Evolutionary conservation across 2,113 vertebrate species (phyloP).

Genomic region (Budorcas taxicolor): DNA sequence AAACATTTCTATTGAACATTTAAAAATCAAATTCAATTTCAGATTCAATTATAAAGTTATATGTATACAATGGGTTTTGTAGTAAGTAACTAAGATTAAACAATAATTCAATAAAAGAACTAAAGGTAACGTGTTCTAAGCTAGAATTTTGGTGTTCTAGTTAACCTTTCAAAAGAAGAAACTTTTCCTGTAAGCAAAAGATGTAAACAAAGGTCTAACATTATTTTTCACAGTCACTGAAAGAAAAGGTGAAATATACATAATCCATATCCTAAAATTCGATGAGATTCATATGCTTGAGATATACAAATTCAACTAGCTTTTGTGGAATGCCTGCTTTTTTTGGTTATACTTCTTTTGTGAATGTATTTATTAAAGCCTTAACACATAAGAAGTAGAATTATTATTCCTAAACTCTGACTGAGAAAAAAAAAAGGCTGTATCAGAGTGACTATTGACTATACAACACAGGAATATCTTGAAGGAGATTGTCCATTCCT

Average conservation of each 20-base stretch:
- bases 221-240: constrained; percentile 31
- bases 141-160: not conserved
- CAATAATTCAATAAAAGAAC: not conserved
- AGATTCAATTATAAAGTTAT: not conserved
- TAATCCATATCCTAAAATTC: not conserved
- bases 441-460: not conserved
- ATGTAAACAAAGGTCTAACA: not conserved
- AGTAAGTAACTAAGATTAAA: not conserved
- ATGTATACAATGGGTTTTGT: not conserved
- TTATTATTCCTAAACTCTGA: not conserved
- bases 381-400: not conserved
- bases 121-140: not conserved
- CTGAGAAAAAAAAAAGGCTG: not conserved
- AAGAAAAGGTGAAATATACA: constrained; percentile 41
- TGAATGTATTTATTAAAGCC: not conserved
- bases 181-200: not conserved
- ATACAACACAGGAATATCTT: not conserved
- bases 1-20: not conserved
- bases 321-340: not conserved
- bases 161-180: not conserved
- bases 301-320: not conserved
- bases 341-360: not conserved
- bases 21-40: not conserved
- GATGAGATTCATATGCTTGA: not conserved
- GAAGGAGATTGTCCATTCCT: not conserved